These are phyloP conservation scores for Eulithis prunata DNA, from an alignment of 2,888 invertebrate species.

Conservation along the genomic window DNA sequence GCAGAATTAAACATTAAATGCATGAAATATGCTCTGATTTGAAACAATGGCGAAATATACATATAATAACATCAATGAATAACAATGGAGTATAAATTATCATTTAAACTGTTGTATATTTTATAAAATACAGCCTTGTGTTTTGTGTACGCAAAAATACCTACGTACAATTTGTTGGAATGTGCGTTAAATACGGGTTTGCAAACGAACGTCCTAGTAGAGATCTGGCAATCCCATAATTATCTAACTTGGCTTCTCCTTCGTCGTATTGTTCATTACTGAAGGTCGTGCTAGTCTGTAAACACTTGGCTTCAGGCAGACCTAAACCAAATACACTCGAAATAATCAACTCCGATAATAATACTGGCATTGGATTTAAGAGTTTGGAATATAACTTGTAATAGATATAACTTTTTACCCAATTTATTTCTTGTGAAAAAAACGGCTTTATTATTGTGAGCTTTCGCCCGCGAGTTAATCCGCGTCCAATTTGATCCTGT, in stretches of 20 bases:
- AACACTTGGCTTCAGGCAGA: too few species aligned
- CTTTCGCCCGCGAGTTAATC: too few species aligned
- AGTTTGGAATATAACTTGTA: too few species aligned
- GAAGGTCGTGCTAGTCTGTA: too few species aligned
- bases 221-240: not conserved
- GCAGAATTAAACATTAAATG: conserved; percentile 77
- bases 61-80: conserved; percentile 85
- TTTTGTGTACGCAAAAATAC: conserved; percentile 64
- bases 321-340: too few species aligned
- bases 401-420: too few species aligned
- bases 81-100: conserved; percentile 85
- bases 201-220: not conserved
- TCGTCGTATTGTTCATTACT: too few species aligned
- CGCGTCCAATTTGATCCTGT: too few species aligned
- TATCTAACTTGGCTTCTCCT: not conserved
- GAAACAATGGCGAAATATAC: conserved; percentile 85
- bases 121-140: conserved; percentile 81
- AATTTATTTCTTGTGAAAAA: too few species aligned
- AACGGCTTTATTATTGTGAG: too few species aligned
- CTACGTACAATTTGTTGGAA: conserved; percentile 64
- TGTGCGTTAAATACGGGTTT: conserved; percentile 44
- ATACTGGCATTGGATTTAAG: too few species aligned
- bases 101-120: conserved; percentile 84
- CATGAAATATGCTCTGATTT: conserved; percentile 85
- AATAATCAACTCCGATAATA: too few species aligned